Percentiles rank a stretch among this genome's conserved stretches.
These are phyloP conservation scores for Mormyrus iriodes DNA, from an alignment of 2,113 vertebrate species.

Conservation along the genomic window DNA sequence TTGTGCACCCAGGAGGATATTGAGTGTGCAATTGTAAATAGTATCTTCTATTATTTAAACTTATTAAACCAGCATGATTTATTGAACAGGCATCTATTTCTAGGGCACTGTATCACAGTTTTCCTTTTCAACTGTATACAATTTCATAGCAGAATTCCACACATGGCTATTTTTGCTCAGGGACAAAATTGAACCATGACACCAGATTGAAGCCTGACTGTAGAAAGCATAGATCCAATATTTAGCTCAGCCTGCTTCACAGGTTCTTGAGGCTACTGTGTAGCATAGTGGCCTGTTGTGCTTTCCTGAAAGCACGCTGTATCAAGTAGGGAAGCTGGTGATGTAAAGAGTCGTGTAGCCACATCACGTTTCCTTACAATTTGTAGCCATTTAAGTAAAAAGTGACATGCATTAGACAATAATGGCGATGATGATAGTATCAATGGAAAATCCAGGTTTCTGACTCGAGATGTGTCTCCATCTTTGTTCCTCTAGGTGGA, in stretches of 20 bases:
- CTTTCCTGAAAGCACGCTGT: neutral
- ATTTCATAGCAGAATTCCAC: neutral
- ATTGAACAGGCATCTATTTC: neutral
- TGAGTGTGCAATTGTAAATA: neutral
- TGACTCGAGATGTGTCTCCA: neutral
- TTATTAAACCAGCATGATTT: neutral
- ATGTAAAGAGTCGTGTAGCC: neutral
- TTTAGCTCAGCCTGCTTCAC: neutral
- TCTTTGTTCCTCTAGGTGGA: slow-evolving; percentile 61
- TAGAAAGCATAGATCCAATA: neutral
- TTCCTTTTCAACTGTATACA: neutral
- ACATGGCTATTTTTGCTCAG: neutral
- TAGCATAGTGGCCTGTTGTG: neutral
- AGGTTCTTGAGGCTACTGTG: neutral
- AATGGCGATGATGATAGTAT: neutral
- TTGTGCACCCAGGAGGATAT: neutral
- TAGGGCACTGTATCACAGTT: neutral
- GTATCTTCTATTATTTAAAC: neutral
- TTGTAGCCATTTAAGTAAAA: neutral
- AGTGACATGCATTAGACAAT: neutral
- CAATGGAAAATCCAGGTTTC: neutral
- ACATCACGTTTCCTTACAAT: neutral
- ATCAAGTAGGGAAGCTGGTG: neutral
- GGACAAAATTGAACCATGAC: neutral
- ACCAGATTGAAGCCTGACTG: neutral